Evolutionary conservation across 1,140 invertebrate species (phyloP), one percentile per base, ranked within the genome.

Genomic region (Drusus annulatus): DNA sequence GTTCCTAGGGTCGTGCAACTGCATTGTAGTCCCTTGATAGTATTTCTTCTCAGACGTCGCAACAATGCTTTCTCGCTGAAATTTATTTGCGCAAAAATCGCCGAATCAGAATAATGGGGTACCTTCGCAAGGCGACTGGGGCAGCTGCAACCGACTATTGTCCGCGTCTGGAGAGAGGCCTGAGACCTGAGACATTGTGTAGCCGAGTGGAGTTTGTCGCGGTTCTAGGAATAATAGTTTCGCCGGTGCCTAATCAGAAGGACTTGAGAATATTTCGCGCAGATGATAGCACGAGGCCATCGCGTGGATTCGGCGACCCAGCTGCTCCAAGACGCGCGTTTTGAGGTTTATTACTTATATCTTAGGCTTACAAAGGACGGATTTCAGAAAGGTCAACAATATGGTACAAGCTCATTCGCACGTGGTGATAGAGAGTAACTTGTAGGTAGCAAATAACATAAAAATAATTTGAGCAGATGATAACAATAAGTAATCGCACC

Each of bases 51-150:
- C 65, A 69, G 36, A 69, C 36, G 65, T 69, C 28, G 28, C 65
- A 45, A 69, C 65, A 69, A 69, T 69, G 65, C n/a, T 19, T 50
- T 8, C 62, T 69, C 36, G 65, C 65, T 50, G 36, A 69, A 69
- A 69, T 69, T 69, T 69, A 69, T 69, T 69, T 69, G 65, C 65
- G 65, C 65, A 69, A 69, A 69, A 69, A 69, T 69, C 45, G 65
- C 36, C 17, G 36, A 36, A 69, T 69, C 36, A 45, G 65, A 69
- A 69, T 69, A 69, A 69, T 69, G 51, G 65, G 65, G 65, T 50
- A 50, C 65, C 28, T 23, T 63, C 25, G 25, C 62, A 23, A 69
- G 4, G 65, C 65, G 65, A 63, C 10, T 8, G 21, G 6, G 31
- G 65, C 65, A 69, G 65, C 65, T 69, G 65, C 65, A 19, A 23